Evolutionary conservation across 2,888 invertebrate genomes (phyloP).

Genomic region (Liodrosophila aerea): DNA sequence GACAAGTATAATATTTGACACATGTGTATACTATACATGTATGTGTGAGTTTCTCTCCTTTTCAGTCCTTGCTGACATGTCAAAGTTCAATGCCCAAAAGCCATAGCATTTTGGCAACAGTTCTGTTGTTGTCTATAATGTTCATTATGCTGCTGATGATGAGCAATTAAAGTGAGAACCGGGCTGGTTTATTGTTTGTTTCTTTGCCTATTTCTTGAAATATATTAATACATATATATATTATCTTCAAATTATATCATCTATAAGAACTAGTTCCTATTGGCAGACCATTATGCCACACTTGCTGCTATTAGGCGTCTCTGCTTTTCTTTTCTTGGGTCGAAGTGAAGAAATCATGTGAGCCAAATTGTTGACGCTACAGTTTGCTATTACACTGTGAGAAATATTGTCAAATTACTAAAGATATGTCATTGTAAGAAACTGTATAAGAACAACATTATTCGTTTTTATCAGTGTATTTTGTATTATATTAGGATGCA

Average conservation of each 20-base stretch:
- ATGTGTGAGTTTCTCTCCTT: background rate
- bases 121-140: slow-evolving; percentile 1
- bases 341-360: slow-evolving; percentile 4
- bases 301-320: background rate
- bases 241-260: too few species aligned
- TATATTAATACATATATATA: too few species aligned
- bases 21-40: background rate
- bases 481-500: background rate
- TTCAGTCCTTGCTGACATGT: slow-evolving; percentile 16
- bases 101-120: background rate
- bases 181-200: too few species aligned
- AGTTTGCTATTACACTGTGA: too few species aligned
- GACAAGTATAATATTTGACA: background rate
- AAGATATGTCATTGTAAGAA: too few species aligned
- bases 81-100: slow-evolving; percentile 45
- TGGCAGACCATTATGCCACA: background rate
- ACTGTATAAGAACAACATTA: background rate
- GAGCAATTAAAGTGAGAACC: slow-evolving; percentile 49
- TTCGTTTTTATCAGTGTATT: slow-evolving; percentile 2
- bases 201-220: too few species aligned
- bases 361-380: slow-evolving; percentile 8
- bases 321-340: background rate
- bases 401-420: too few species aligned
- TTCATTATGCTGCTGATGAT: slow-evolving; percentile 28
- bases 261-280: slow-evolving; percentile 12